Base-by-base conservation (phyloP, 2,888 invertebrate species). In the Argyresthia goedartella region DNA sequence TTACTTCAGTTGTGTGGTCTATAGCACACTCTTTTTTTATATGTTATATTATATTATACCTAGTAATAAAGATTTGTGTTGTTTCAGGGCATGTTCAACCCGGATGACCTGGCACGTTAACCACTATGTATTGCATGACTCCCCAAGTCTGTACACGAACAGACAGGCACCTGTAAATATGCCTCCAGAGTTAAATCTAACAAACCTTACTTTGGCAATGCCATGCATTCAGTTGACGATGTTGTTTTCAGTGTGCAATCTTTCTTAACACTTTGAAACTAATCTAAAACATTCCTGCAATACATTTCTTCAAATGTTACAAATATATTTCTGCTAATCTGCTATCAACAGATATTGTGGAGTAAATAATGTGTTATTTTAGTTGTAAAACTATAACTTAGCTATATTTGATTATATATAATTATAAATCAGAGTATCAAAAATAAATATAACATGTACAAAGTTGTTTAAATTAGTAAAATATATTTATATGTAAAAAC, bases 71-170 rank as follows among this genome's bases (percentile, higher is more conserved):
- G n/a, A n/a, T n/a, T 25, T 25, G 25, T 73, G 73, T 67, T 62
- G 68, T 90, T 89, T 36, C 86, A 93, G 93, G 94, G 95, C 65
- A 95, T 95, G 94, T 95, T 95, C 88, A 93, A 93, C 76, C 93
- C 94, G 33, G 95, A 95, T 52, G 95, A 95, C 78, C 88, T 95
- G 81, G 90, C 91, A 80, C 85, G 81, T 78, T 76, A 81, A 81
- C 60, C 57, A 62, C 64, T 42, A 56, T 65, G 65, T 72, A 67
- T 67, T 78, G 85, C 85, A 86, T 85, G 85, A 67, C 69, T 59
- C 14, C 36, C 68, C 74, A 11, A 39, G 10, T 35, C 35, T 51
- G 47, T 50, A 66, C 42, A 33, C 43, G 8, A 9, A n/a, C 36
- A 16, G 13, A 70, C 13, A 49, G 50, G 46, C 53, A 49, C 33